Base-by-base conservation (phyloP, 2,113 vertebrate genomes). In the Solea solea region DNA sequence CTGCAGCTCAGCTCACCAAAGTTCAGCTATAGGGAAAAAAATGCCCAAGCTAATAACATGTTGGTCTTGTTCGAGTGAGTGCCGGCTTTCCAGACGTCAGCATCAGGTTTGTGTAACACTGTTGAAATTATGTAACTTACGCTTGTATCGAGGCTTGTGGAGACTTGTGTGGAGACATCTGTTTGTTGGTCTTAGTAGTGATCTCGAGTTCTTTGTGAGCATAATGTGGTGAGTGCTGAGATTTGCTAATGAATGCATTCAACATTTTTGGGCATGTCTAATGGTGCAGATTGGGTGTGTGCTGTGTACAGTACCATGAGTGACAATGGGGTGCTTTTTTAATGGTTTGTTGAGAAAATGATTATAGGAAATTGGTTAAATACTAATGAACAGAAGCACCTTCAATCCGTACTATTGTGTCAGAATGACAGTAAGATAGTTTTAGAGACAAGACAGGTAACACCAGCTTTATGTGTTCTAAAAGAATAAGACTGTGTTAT, bases 41-140 rank as follows among this genome's bases (percentile, higher is more conserved):
- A 92, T 90, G 89, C 74, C 45, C 54, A 62, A 60, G 72, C 80
- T 67, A 78, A 80, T 78, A 40, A 68, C 70, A 52, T 27, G 66
- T 64, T 78, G 87, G 76, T 52, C 81, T 80, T 70, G 25, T 79
- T 82, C 51, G 63, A 77, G 64, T 88, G 86, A 89, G 53, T 71
- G n/a, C 73, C 67, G 51, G 64, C 72, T 90, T 73, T 84, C 76
- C 76, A 74, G 60, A 64, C 66, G 70, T 74, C 72, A 80, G 27
- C 84, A 46, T 73, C 69, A 89, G 87, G 86, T 90, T 84, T 59
- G 86, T 85, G 57, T 82, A 62, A 61, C 64, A 51, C 49, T 41
- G 54, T 59, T 67, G 54, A 69, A 74, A 48, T 57, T 85, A 5
- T 72, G 74, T 66, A 82, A 81, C 39, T 7, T 66, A 8, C 51